Percentiles rank a stretch among this genome's conserved stretches.
Evolutionary conservation across 2,113 vertebrate genomes (phyloP).

Genomic region (Microtus pennsylvanicus): DNA sequence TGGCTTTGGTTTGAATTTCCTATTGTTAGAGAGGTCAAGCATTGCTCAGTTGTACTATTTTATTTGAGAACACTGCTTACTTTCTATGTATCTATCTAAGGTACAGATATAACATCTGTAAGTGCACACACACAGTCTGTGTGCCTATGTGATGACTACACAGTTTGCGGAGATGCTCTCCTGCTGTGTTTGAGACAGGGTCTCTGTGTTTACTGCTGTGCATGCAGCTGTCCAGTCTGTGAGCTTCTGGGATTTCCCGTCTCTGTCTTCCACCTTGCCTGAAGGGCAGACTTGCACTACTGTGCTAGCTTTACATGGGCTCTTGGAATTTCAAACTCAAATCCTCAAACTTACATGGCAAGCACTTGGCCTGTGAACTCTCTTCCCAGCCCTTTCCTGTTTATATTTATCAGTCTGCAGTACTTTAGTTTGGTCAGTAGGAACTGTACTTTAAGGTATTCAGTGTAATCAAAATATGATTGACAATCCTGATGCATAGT

Average conservation of each 20-base stretch:
- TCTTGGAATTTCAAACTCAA: background rate
- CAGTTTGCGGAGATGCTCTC: background rate
- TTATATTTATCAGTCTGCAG: background rate
- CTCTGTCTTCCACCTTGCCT: background rate
- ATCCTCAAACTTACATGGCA: background rate
- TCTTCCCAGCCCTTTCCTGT: background rate
- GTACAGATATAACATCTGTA: background rate
- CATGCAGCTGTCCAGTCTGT: background rate
- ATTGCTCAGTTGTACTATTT: background rate
- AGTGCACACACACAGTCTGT: too few relatives aligned
- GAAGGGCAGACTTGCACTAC: background rate
- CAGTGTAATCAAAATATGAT: background rate
- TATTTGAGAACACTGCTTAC: background rate
- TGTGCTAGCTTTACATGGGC: background rate
- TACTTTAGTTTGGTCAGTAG: slow-evolving; percentile 16
- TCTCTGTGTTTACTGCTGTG: background rate
- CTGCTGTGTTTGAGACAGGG: background rate
- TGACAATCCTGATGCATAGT: background rate
- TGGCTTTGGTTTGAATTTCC: background rate
- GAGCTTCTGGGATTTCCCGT: background rate
- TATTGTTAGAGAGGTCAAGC: background rate
- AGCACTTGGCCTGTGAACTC: background rate
- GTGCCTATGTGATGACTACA: background rate
- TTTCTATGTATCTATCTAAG: background rate
- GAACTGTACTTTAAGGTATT: background rate